Evolutionary conservation across 2,113 vertebrate genomes (phyloP).

Genomic region (Vicugna pacos): DNA sequence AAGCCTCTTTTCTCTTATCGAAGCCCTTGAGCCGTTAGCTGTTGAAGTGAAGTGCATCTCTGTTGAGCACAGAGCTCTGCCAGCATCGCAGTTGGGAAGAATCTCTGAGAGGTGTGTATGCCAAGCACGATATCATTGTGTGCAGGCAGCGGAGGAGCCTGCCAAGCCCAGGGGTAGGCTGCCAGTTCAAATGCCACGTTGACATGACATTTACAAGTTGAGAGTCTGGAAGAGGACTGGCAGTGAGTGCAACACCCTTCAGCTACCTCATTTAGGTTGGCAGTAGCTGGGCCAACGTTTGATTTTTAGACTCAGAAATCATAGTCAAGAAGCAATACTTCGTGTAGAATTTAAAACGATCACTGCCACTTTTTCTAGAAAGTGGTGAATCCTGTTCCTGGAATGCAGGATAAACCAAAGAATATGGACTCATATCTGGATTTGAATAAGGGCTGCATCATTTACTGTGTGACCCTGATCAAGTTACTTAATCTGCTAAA

Average conservation of each 20-base stretch:
- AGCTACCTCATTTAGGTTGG: slow-evolving; percentile 41
- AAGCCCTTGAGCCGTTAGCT: slow-evolving; percentile 34
- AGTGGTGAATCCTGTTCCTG: slow-evolving; percentile 29
- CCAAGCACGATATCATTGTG: slow-evolving; percentile 71
- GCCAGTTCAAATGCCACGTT: slow-evolving; percentile 75
- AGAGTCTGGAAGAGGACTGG: slow-evolving; percentile 63
- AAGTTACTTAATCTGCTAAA: background rate
- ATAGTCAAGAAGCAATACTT: slow-evolving; percentile 34
- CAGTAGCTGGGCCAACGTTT: slow-evolving; percentile 25
- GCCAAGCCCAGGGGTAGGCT: slow-evolving; percentile 68
- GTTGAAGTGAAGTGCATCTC: slow-evolving; percentile 34
- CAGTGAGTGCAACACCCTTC: slow-evolving; percentile 15
- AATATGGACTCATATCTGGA: background rate
- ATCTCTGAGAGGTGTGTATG: slow-evolving; percentile 41
- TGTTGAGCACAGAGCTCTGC: slow-evolving; percentile 21
- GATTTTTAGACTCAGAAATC: slow-evolving; percentile 64
- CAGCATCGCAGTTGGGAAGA: slow-evolving; percentile 54
- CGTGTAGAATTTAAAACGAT: background rate
- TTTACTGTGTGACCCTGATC: background rate
- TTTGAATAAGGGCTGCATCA: background rate
- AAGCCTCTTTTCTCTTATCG: slow-evolving; percentile 3
- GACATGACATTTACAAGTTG: slow-evolving; percentile 75
- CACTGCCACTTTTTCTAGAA: slow-evolving; percentile 4
- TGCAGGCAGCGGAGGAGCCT: slow-evolving; percentile 56
- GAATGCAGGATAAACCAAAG: background rate